phyloP scores from a whole-genome alignment of 2,113 vertebrate species.

The Chaetodon trifascialis region DNA sequence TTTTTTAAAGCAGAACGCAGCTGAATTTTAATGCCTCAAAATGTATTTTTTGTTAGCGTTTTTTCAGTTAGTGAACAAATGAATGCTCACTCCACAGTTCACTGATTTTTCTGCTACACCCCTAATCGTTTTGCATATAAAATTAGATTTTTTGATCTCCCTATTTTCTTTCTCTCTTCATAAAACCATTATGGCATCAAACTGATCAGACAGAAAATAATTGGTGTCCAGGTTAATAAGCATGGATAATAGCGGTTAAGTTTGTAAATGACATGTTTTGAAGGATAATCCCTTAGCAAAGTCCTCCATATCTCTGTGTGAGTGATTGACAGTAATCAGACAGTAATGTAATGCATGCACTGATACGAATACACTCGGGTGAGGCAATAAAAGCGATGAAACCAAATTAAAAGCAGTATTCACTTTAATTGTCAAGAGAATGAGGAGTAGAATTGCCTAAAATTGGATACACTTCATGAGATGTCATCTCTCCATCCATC shows the following conservation, averaged over 20 bases:
- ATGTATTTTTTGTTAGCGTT: conserved; percentile 24
- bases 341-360: conserved; percentile 7
- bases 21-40: conserved; percentile 48
- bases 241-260: not conserved
- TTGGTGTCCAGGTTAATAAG: conserved; percentile 49
- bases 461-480: conserved; percentile 24
- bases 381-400: conserved; percentile 6
- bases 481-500: conserved; percentile 26
- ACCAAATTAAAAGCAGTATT: conserved; percentile 22
- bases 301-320: not conserved
- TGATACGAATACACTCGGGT: not conserved
- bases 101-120: conserved; percentile 10
- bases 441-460: conserved; percentile 37
- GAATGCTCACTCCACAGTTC: conserved; percentile 38
- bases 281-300: not conserved
- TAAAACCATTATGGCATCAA: conserved; percentile 30
- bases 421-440: conserved; percentile 39
- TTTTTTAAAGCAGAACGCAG: conserved; percentile 30
- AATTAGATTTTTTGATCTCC: conserved; percentile 19
- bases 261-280: conserved; percentile 30
- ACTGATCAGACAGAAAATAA: conserved; percentile 18
- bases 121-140: conserved; percentile 25
- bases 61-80: conserved; percentile 34
- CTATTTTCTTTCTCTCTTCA: not conserved
- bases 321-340: conserved; percentile 56